Evolutionary conservation across 2,797 vertebrate species (phyloP).

Genomic region (Eulemur rubriventer): DNA sequence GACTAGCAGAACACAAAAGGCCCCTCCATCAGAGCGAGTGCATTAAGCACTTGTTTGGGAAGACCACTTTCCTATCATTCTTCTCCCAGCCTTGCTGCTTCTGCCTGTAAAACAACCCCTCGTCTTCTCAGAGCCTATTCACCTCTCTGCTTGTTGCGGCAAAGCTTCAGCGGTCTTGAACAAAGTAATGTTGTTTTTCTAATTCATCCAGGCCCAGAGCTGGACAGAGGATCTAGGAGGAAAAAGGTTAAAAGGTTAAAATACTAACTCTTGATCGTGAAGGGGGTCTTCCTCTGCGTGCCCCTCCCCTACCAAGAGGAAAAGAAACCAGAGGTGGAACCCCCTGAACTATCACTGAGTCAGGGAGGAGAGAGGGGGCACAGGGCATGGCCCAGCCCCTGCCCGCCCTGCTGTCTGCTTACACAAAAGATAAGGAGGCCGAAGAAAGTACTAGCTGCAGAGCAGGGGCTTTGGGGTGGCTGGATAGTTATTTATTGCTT

Average conservation of each 20-base stretch:
- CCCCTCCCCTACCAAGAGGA: neutral
- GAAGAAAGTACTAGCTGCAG: neutral
- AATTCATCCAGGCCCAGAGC: neutral
- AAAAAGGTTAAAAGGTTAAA: neutral
- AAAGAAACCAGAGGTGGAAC: neutral
- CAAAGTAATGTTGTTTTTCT: neutral
- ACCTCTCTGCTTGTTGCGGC: neutral
- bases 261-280: neutral
- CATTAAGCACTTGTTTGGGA: conserved; percentile 30
- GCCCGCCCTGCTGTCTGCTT: neutral
- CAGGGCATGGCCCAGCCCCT: neutral
- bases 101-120: neutral
- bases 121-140: neutral
- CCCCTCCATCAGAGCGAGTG: neutral
- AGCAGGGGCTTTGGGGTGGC: neutral
- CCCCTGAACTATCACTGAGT: neutral
- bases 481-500: neutral
- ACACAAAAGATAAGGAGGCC: neutral
- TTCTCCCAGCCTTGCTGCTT: neutral
- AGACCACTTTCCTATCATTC: conserved; percentile 14
- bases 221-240: neutral
- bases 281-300: neutral
- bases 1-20: conserved; percentile 30
- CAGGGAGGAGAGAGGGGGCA: neutral
- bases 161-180: neutral